Percentiles rank a stretch among this genome's conserved stretches.
phyloP scores from a whole-genome alignment of 2,888 invertebrate genomes.

The Synanthedon myopaeformis region DNA sequence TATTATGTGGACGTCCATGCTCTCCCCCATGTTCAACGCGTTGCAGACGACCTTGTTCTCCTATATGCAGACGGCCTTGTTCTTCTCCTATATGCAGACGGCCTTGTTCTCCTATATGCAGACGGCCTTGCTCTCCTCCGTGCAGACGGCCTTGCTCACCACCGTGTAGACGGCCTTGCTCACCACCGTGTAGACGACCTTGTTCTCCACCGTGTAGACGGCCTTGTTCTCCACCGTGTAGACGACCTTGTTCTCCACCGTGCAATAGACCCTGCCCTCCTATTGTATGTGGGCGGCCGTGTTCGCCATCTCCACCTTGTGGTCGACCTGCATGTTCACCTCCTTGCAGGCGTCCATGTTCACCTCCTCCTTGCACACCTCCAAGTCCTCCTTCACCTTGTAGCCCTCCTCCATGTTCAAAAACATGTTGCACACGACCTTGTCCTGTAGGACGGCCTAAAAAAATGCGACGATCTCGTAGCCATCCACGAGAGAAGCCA shows the following conservation, averaged over 20 bases:
- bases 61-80: conserved; percentile 37
- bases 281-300: conserved; percentile 6
- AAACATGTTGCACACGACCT: conserved; percentile 4
- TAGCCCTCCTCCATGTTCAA: conserved; percentile 7
- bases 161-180: conserved; percentile 17
- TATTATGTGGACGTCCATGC: not conserved
- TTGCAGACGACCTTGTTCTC: conserved; percentile 24
- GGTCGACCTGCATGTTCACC: conserved; percentile 2
- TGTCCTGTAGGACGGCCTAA: conserved; percentile 37
- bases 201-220: conserved; percentile 23
- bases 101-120: conserved; percentile 25
- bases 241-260: conserved; percentile 6
- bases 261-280: conserved; percentile 6
- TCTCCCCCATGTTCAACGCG: conserved; percentile 7
- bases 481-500: conserved; percentile 37
- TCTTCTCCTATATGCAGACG: conserved; percentile 19
- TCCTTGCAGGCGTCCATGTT: conserved; percentile 10
- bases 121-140: conserved; percentile 35
- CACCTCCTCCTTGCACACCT: conserved; percentile 19
- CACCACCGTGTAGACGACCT: conserved; percentile 36
- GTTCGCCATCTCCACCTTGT: conserved; percentile 9
- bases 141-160: conserved; percentile 8
- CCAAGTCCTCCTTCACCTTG: conserved; percentile 24
- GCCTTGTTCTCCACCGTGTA: conserved; percentile 7
- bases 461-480: conserved; percentile 27